Evolutionary conservation across 2,113 vertebrate genomes (phyloP), one percentile per base, ranked within the genome.

Genomic region (Amia ocellicauda): DNA sequence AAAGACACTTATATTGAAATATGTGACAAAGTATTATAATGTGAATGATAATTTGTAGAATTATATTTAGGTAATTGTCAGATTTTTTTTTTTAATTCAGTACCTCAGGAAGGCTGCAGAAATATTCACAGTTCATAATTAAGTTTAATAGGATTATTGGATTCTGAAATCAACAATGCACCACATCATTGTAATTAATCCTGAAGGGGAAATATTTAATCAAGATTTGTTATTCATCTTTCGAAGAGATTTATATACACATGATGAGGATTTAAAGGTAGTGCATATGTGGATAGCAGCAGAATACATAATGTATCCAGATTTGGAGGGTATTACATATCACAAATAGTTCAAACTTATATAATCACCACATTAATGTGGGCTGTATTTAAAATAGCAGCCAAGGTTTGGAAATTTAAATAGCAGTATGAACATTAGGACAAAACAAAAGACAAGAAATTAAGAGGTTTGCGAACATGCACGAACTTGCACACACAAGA

Each of bases 81-180:
- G 57, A 24, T n/a, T 42, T 55, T 60, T 47, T 55, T 60, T 47
- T 36, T 36, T 43, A 60, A 71, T 71, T 72, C 51, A 49, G 58
- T 70, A 72, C 64, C 71, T 71, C 49, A 40, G 74, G 65, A 75
- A 53, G 64, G 53, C 57, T 52, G 67, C 62, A 68, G 52, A 68
- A 74, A 24, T 76, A 70, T 58, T 47, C 43, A 47, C 13, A 47
- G 52, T 50, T 53, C 58, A 72, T 71, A 80, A 85, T 82, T 80
- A 50, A 77, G 76, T 79, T 78, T 79, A 80, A 85, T 81, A 70
- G 76, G 77, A 85, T 83, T 83, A 82, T 60, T 67, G 70, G 60
- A 80, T 79, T 72, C 72, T 65, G 72, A 74, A 74, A 82, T 75
- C 74, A 70, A 75, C 74, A 74, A 67, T 76, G 73, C 62, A 58